Conservation (phyloP, 1,140 invertebrate species). For the Formica exsecta region DNA sequence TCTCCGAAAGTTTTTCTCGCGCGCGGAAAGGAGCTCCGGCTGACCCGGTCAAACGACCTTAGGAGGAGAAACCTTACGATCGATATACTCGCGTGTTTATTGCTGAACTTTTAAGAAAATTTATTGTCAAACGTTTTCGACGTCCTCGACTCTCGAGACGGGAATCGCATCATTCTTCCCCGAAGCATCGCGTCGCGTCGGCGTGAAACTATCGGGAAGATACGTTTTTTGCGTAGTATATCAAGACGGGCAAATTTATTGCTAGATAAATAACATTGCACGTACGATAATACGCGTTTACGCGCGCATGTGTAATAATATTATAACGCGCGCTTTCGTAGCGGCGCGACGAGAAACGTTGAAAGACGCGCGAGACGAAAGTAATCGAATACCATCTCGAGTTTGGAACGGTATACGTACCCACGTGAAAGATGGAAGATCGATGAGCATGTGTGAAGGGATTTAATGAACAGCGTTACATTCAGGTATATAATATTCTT, state of each 20-base stretch:
- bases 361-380: slow-evolving; percentile 70
- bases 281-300: slow-evolving; percentile 45
- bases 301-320: slow-evolving; percentile 31
- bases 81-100: slow-evolving; percentile 65
- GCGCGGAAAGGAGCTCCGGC: slow-evolving; percentile 2
- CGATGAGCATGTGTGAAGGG: slow-evolving; percentile 66
- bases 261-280: slow-evolving; percentile 70
- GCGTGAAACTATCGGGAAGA: slow-evolving; percentile 67
- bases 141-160: slow-evolving; percentile 6
- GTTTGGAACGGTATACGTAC: slow-evolving; percentile 50
- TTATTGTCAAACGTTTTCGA: slow-evolving; percentile 62
- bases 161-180: slow-evolving; percentile 47
- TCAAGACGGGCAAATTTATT: slow-evolving; percentile 72
- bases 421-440: slow-evolving; percentile 53
- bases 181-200: slow-evolving; percentile 50
- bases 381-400: slow-evolving; percentile 75
- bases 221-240: slow-evolving; percentile 66
- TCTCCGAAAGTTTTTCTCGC: not conserved
- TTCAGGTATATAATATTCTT: slow-evolving; percentile 74
- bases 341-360: slow-evolving; percentile 51
- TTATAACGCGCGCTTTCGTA: slow-evolving; percentile 44
- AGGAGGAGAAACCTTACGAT: slow-evolving; percentile 57
- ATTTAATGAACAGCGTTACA: slow-evolving; percentile 72
- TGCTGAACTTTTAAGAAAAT: slow-evolving; percentile 61
- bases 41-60: slow-evolving; percentile 55